Evolutionary conservation across 30 jellyfish, hydroid and myxozoan genomes (phyloP).

Genomic region (Hydra vulgaris): DNA sequence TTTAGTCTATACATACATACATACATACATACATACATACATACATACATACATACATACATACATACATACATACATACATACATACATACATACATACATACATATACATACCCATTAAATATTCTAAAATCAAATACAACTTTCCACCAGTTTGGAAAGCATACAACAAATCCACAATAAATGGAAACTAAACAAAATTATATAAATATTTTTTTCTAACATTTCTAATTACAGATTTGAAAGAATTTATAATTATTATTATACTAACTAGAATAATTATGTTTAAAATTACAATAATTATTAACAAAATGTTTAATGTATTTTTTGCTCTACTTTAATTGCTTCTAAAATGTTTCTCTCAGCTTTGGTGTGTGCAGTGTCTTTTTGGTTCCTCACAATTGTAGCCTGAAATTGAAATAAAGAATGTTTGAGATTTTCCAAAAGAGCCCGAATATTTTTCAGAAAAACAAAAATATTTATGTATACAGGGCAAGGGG

Average conservation of each 20-base stretch:
- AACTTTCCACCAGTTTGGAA: conserved; percentile 97
- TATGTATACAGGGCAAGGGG: background rate
- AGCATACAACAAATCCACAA: conserved; percentile 95
- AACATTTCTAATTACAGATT: too few species aligned
- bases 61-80: too few species aligned
- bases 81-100: background rate
- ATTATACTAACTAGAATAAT: too few species aligned
- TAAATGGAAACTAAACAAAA: conserved; percentile 79
- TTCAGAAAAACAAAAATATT: background rate
- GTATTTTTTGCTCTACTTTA: too few species aligned
- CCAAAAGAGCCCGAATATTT: too few species aligned
- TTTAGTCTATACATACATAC: too few species aligned
- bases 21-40: too few species aligned
- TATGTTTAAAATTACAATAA: background rate
- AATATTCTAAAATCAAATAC: conserved; percentile 83
- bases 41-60: too few species aligned
- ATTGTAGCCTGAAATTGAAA: conserved; percentile 63
- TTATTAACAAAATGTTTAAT: background rate
- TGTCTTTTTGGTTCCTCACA: conserved; percentile 91
- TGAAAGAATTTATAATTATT: too few species aligned
- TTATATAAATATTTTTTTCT: too few species aligned
- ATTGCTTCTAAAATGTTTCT: conserved; percentile 93
- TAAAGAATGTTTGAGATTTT: background rate
- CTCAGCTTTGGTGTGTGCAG: conserved; percentile 99
- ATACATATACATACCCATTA: conserved; percentile 46